Base-by-base conservation (phyloP, 2,888 invertebrate species). In the Athrips mouffetella region DNA sequence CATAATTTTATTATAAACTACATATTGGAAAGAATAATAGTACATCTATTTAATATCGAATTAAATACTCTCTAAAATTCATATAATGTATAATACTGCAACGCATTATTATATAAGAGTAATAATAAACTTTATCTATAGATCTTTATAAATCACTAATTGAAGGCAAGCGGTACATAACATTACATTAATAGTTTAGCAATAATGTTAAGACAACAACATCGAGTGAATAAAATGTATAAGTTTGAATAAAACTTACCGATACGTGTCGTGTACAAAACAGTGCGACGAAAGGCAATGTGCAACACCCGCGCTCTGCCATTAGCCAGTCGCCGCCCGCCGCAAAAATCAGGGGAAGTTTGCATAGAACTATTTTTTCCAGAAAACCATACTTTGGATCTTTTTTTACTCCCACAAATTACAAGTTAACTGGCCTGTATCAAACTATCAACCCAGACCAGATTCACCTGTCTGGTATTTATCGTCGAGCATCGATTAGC, bases 61-160 rank as follows among this genome's bases (percentile, higher is more conserved):
- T 18, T 13, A 27, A 41, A 15, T 48, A 49, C 52, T 48, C 49
- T 51, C 51, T 48, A 55, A 54, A 50, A 53, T 51, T 47, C 39
- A 47, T 39, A 46, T 45, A 37, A 44, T 39, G 27, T 21, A 33
- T 45, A 48, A 44, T 47, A 52, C 49, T 47, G 47, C 48, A 49
- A 47, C 47, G 33, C 23, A 45, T 39, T 46, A 48, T 30, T 29
- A 20, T 3, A 5, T 20, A n/a, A 20, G 11, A 20, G 20, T 37
- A 15, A 4, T 37, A 20, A 16, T 16, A 33, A 7, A 16, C 16
- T 29, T 5, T 16, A 6, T 33, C 7, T 2, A 33, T 37, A 18
- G 10, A 21, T 18, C 10, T 29, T 27, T 16, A 35, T 37, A 35
- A 16, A 7, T 31, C 31, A 16, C 31, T 30, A 44, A 31, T 30